These are phyloP conservation scores for Globodera ellingtonae DNA, from an alignment of 1,140 invertebrate genomes.

Conservation along the genomic window DNA sequence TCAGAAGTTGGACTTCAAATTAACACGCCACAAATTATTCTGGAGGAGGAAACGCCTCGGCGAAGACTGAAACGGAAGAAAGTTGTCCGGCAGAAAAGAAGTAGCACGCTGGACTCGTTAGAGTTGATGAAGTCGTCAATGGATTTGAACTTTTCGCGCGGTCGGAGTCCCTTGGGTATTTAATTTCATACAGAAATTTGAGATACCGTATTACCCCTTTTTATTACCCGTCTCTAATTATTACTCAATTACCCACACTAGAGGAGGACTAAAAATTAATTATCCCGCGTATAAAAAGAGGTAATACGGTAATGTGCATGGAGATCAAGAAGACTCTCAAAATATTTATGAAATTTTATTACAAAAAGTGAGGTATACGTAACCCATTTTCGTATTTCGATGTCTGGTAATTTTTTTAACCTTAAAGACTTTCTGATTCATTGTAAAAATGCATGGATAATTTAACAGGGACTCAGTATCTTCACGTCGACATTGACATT, in stretches of 20 bases:
- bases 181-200: neutral
- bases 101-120: neutral
- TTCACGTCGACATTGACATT: conserved; percentile 41
- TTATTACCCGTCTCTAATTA: too few relatives aligned
- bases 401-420: too few relatives aligned
- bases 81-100: conserved; percentile 7
- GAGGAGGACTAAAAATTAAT: too few relatives aligned
- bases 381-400: too few relatives aligned
- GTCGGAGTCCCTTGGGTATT: conserved; percentile 30
- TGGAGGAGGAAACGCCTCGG: neutral
- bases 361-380: too few relatives aligned
- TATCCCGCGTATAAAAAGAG: too few relatives aligned
- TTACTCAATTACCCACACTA: too few relatives aligned
- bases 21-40: neutral
- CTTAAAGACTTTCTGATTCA: neutral
- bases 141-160: conserved; percentile 7
- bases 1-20: neutral
- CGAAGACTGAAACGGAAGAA: conserved; percentile 6
- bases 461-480: conserved; percentile 33
- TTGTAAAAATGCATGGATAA: neutral
- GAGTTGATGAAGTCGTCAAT: neutral
- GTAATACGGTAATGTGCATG: too few relatives aligned
- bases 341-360: too few relatives aligned
- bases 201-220: too few relatives aligned
- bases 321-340: too few relatives aligned